Percentiles rank a stretch among this genome's conserved stretches.
phyloP scores from a whole-genome alignment of 2,113 vertebrate species.

The Equus quagga region DNA sequence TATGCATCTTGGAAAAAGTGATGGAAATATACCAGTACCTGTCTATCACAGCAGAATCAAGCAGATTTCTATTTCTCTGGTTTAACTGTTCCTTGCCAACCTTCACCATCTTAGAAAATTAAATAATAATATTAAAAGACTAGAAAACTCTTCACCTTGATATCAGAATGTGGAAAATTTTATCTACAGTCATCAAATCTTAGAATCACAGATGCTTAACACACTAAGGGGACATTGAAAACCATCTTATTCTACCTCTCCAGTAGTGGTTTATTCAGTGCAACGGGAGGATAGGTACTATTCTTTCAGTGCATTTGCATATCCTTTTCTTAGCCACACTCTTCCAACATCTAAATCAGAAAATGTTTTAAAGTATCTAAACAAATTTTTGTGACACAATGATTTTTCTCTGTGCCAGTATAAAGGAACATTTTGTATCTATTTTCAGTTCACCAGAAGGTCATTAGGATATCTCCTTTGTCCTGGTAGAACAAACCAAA shows the following conservation, averaged over 20 bases:
- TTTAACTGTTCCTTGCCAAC: neutral
- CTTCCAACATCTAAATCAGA: neutral
- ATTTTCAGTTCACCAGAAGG: neutral
- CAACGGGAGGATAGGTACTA: no score
- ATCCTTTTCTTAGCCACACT: neutral
- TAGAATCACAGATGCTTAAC: neutral
- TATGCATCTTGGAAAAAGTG: neutral
- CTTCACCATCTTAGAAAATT: neutral
- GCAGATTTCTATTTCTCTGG: neutral
- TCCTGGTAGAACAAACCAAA: neutral
- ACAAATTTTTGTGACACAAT: neutral
- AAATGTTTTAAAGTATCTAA: neutral
- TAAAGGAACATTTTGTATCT: neutral
- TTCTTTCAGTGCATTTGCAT: neutral
- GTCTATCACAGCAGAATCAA: neutral
- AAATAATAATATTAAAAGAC: neutral
- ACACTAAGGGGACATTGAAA: neutral
- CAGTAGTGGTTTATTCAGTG: neutral
- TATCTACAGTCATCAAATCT: neutral
- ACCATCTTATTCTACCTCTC: neutral
- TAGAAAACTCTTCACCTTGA: neutral
- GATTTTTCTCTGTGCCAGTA: neutral
- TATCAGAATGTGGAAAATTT: neutral
- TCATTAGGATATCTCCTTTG: neutral
- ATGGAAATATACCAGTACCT: neutral